These are phyloP conservation scores for Lasiommata megera DNA, from an alignment of 2,888 invertebrate genomes.

Conservation along the genomic window DNA sequence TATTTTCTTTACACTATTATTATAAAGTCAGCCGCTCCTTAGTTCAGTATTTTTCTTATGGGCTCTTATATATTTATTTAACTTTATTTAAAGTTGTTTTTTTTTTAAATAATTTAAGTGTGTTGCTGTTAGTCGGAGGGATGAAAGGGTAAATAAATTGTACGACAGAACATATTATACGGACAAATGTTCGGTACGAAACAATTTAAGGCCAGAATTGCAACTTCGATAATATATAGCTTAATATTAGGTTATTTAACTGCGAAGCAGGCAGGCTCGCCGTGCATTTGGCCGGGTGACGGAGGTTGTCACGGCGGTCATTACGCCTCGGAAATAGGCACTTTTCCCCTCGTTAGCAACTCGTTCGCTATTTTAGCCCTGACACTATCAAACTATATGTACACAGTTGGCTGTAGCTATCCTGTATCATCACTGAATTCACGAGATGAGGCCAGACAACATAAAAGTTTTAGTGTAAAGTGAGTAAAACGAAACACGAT, in stretches of 20 bases:
- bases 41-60: too few relatives aligned
- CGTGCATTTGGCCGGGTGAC: conserved; percentile 34
- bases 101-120: too few relatives aligned
- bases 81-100: too few relatives aligned
- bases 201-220: neutral
- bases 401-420: conserved; percentile 5
- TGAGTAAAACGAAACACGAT: neutral
- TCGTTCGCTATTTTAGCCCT: conserved; percentile 56
- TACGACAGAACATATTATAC: too few relatives aligned
- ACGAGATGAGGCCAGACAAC: neutral
- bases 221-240: conserved; percentile 5
- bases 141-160: too few relatives aligned
- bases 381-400: conserved; percentile 42
- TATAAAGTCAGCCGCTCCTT: too few relatives aligned
- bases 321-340: conserved; percentile 79
- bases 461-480: neutral
- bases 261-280: conserved; percentile 17
- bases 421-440: neutral
- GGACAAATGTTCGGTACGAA: too few relatives aligned
- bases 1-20: too few relatives aligned
- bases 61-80: too few relatives aligned
- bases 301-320: conserved; percentile 69
- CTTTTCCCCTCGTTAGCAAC: conserved; percentile 79
- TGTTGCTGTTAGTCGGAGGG: too few relatives aligned
- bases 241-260: conserved; percentile 17